phyloP scores from a whole-genome alignment of 2,113 vertebrate species.

The Rutilus rutilus region DNA sequence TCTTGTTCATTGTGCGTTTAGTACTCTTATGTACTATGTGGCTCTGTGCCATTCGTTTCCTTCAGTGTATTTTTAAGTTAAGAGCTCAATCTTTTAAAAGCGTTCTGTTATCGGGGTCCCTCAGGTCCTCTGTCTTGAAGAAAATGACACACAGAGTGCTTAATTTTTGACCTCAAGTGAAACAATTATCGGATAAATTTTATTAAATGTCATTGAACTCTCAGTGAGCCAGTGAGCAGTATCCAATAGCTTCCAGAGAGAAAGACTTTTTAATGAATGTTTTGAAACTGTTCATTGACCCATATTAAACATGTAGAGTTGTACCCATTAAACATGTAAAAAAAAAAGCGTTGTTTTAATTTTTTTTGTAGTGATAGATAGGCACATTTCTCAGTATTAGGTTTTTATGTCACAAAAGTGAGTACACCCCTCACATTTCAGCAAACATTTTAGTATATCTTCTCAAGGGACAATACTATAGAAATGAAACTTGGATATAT shows the following conservation, averaged over 20 bases:
- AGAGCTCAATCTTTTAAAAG: slow-evolving; percentile 22
- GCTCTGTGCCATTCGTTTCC: background rate
- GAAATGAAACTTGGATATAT: no score
- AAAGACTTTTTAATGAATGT: slow-evolving; percentile 11
- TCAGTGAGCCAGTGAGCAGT: slow-evolving; percentile 3
- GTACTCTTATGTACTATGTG: background rate
- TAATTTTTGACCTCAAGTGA: slow-evolving; percentile 29
- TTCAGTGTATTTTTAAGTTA: slow-evolving; percentile 13
- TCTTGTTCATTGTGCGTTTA: background rate
- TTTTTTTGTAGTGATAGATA: no score
- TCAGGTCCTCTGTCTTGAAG: slow-evolving; percentile 11
- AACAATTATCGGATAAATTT: slow-evolving; percentile 16
- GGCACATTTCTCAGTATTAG: no score
- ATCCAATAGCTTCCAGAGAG: background rate
- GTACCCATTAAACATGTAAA: no score
- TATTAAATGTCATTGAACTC: slow-evolving; percentile 26
- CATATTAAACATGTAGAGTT: no score
- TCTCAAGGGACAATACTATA: no score
- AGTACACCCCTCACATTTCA: no score
- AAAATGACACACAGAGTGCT: slow-evolving; percentile 32
- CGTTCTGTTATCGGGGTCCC: background rate
- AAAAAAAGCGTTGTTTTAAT: no score
- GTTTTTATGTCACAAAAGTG: no score
- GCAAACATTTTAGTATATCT: no score
- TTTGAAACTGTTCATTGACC: slow-evolving; percentile 6